Evolutionary conservation across 2,113 vertebrate genomes (phyloP), one percentile per base, ranked within the genome.

Genomic region (Podocnemis expansa): DNA sequence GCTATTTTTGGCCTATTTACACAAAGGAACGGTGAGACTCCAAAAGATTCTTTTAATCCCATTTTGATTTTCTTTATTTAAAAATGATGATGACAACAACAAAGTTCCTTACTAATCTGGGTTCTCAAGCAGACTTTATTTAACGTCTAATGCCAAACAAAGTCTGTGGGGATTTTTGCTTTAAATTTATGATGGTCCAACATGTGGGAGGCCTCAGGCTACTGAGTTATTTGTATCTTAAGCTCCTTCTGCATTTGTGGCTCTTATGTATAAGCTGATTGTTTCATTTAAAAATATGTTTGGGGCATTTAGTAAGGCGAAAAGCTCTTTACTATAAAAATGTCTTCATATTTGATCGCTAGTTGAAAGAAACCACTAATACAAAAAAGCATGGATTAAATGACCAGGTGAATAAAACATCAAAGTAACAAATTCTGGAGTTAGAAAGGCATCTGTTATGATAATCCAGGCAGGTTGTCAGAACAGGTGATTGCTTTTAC

Each of bases 41-140:
- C 70, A 91, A 95, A 97, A 97, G 91, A 95, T 92, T n/a, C 49
- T 89, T 96, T 93, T 95, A 96, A 95, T 97, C 87, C 89, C 88
- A 63, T 93, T 96, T 84, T 80, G 60, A 93, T 85, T 82, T 82
- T 70, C 73, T 58, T 81, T 85, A 93, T 93, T 90, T 82, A 91
- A 63, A 54, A 55, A 81, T 19, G 85, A 82, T 10, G 38, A 45
- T 75, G n/a, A 38, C 83, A 13, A 31, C 87, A 29, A 14, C 93
- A 93, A 93, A 49, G 11, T 88, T 91, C 84, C 21, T 84, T 90
- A 82, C 85, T 93, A 92, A 94, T 96, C 81, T 94, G 88, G 8
- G 54, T 97, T 95, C 0, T 0, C 56, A 87, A 91, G 73, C 34
- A 87, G 78, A 16, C 93, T 93, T 95, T 94, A 87, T 94, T 82